Base-by-base conservation (phyloP, 1,140 invertebrate genomes). In the Philotrypesis tridentata region DNA sequence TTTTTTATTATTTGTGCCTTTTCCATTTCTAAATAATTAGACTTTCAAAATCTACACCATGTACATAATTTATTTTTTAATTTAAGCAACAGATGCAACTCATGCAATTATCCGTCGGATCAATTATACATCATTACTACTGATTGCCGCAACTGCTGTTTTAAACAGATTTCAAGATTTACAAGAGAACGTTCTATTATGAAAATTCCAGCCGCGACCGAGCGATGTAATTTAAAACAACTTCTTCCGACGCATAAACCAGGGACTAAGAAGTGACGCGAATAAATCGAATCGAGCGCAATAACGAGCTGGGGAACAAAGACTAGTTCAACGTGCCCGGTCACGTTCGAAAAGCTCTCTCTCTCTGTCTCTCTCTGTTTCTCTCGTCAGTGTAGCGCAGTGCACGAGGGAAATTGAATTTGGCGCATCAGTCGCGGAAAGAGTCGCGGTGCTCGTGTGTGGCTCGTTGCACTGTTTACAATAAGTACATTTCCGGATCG, bases 401-500 rank as follows among this genome's bases (percentile, higher is more conserved):
- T 17, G n/a, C n/a, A 55, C 17, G 48, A 67, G 23, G 17, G 61
- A 76, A 71, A 82, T 71, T 33, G 40, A 76, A 76, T 71, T 82
- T 79, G 65, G 60, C 31, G 12, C 23, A 48, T 73, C 67, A 31
- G 37, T 73, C 37, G 48, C 48, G 71, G 21, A 48, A 80, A 73
- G 33, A 73, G 12, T 43, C 27, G n/a, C n/a, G 17, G 67, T 61
- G 40, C 71, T 25, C 63, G 63, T 14, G 63, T 29, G 25, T 67
- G 27, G 25, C n/a, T 25, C 63, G 25, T 12, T 29, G 17, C 27
- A 60, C 48, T 70, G 43, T 79, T 80, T 81, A 72, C 73, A 81
- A 81, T 81, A 76, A 76, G 67, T 75, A 48, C 82, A 63, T 74
- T 83, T 76, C 25, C 77, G 82, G 23, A 74, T 79, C 29, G 77